Base-by-base conservation (phyloP, 2,797 vertebrate species). In the Darevskia nairensis region DNA sequence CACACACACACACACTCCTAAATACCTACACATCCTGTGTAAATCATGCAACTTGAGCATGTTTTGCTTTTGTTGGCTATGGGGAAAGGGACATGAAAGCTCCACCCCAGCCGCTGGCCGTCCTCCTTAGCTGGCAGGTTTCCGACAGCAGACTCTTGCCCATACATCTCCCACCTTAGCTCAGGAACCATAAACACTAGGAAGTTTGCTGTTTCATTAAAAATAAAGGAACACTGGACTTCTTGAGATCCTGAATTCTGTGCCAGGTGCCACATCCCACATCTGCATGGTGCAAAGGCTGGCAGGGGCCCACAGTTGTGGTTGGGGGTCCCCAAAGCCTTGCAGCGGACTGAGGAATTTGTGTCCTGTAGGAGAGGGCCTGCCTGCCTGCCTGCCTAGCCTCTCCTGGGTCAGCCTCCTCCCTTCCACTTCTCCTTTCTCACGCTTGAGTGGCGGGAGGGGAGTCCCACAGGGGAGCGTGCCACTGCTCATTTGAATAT, bases 401-500 rank as follows among this genome's bases (percentile, higher is more conserved):
- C 0, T 10, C 68, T n/a, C 27, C 29, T n/a, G 68, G 23, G 66
- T 1, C 41, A 21, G 25, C 17, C 15, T 8, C 64, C 75, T 32
- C 10, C 75, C n/a, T 41, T 6, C 50, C 78, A 2, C 3, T 5
- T 5, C 50, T n/a, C 74, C 80, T 66, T 66, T 71, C 80, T 86
- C 44, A 86, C 5, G 80, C 80, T 55, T 55, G 82, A 80, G 69
- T 76, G 77, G 82, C 68, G 32, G n/a, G 50, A 4, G 72, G 29
- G 39, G 71, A 66, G 68, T 61, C 81, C 76, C 82, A 13, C 82
- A 41, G 76, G 71, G 81, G 89, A 86, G 66, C 13, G 68, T 87
- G 85, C 81, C 41, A 0, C 11, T 2, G 41, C 85, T 83, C 39
- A 74, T 90, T 74, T 86, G 80, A 64, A 90, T 87, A 10, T 75